These are phyloP conservation scores for Tipula confusa DNA, from an alignment of 2,888 invertebrate species.

Conservation along the genomic window DNA sequence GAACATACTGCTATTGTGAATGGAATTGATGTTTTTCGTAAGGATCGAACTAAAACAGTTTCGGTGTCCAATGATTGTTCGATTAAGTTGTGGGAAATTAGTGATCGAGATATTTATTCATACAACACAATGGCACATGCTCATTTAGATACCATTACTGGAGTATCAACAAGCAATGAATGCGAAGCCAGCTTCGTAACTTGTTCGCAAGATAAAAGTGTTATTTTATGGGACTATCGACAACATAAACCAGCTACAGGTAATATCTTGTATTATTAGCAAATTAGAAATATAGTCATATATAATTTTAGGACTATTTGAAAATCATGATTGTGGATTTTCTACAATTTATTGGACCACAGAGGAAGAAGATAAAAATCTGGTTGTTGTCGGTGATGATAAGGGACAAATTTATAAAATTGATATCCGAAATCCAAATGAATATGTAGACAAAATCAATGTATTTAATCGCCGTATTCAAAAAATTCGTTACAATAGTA, in stretches of 20 bases:
- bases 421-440: slow-evolving; percentile 38
- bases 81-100: slow-evolving; percentile 47
- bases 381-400: slow-evolving; percentile 40
- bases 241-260: slow-evolving; percentile 41
- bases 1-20: slow-evolving; percentile 44
- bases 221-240: slow-evolving; percentile 42
- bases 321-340: slow-evolving; percentile 38
- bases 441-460: slow-evolving; percentile 35
- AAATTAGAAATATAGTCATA: not conserved
- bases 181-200: slow-evolving; percentile 39
- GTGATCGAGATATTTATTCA: slow-evolving; percentile 42
- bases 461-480: slow-evolving; percentile 36
- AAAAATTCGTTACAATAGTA: slow-evolving; percentile 34
- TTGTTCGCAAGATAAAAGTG: slow-evolving; percentile 42
- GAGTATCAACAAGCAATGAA: slow-evolving; percentile 38
- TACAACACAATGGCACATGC: slow-evolving; percentile 35
- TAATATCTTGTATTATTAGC: slow-evolving; percentile 32
- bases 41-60: slow-evolving; percentile 40
- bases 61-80: slow-evolving; percentile 44
- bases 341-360: slow-evolving; percentile 38
- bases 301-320: slow-evolving; percentile 36
- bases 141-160: slow-evolving; percentile 41
- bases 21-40: slow-evolving; percentile 41
- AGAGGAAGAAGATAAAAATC: slow-evolving; percentile 33
- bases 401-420: slow-evolving; percentile 37